Evolutionary conservation across 2,113 vertebrate genomes (phyloP).

Genomic region (Catagonus wagneri): DNA sequence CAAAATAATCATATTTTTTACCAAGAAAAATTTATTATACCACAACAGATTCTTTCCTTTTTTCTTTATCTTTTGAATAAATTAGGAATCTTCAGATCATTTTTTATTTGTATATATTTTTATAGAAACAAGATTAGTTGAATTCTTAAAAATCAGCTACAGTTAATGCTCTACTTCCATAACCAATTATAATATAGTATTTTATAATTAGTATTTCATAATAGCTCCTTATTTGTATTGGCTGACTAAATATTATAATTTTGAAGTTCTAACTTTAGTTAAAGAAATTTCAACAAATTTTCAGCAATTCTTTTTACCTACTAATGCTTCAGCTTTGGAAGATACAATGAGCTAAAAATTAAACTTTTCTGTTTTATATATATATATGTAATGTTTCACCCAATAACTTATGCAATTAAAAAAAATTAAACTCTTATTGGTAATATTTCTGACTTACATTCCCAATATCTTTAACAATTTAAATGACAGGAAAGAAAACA

Average conservation of each 20-base stretch:
- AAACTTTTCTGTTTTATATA: background rate
- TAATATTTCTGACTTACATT: conserved; percentile 45
- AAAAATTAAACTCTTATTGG: conserved; percentile 22
- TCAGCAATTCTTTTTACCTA: conserved; percentile 33
- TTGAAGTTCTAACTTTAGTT: conserved; percentile 55
- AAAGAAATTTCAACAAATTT: conserved; percentile 20
- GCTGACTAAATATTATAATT: background rate
- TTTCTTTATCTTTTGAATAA: conserved; percentile 49
- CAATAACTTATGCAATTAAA: conserved; percentile 4
- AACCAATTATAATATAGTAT: conserved; percentile 39
- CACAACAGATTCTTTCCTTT: conserved; percentile 40
- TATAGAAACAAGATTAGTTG: background rate
- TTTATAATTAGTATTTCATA: conserved; percentile 55
- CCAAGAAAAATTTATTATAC: conserved; percentile 1
- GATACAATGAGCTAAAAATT: conserved; percentile 2
- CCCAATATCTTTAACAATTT: conserved; percentile 65
- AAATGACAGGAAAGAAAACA: conserved; percentile 52
- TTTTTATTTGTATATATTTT: conserved; percentile 20
- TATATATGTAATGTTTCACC: background rate
- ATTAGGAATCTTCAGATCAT: conserved; percentile 10
- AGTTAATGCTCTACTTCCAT: background rate
- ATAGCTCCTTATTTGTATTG: conserved; percentile 1
- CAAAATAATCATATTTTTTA: conserved; percentile 58
- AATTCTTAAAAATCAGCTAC: conserved; percentile 27
- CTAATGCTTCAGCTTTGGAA: conserved; percentile 1